Evolutionary conservation across 2,888 invertebrate species (phyloP).

Genomic region (Cancer borealis): DNA sequence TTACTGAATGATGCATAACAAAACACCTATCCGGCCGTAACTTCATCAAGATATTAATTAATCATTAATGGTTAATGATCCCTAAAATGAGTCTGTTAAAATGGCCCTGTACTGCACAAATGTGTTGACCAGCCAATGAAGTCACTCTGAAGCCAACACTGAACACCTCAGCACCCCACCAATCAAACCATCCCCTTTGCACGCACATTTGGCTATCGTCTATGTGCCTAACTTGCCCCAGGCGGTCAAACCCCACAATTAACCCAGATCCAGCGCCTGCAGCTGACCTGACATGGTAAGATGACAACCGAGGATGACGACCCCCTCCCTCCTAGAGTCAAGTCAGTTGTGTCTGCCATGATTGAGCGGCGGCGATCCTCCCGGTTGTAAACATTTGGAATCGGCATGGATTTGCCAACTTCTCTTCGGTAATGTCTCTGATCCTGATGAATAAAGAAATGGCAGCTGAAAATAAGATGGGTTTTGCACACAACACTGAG

Average conservation of each 20-base stretch:
- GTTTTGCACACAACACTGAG: slow-evolving; percentile 47
- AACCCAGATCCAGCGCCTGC: slow-evolving; percentile 36
- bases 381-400: slow-evolving; percentile 63
- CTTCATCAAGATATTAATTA: not conserved
- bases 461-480: slow-evolving; percentile 60
- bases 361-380: slow-evolving; percentile 61
- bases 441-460: slow-evolving; percentile 69
- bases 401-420: slow-evolving; percentile 56
- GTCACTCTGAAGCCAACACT: not conserved
- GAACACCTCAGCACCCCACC: not conserved
- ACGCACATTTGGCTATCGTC: not conserved
- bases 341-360: slow-evolving; percentile 57
- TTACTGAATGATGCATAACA: not conserved
- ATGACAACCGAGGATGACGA: slow-evolving; percentile 67
- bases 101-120: not conserved
- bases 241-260: not conserved
- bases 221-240: slow-evolving; percentile 16
- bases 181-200: not conserved
- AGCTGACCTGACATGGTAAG: slow-evolving; percentile 68
- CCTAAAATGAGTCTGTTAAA: not conserved
- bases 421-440: slow-evolving; percentile 69
- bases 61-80: not conserved
- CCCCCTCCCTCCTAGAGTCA: slow-evolving; percentile 70
- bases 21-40: not conserved
- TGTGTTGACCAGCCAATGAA: slow-evolving; percentile 22